Base-by-base conservation (phyloP, 2,113 vertebrate genomes). In the Xyrauchen texanus region DNA sequence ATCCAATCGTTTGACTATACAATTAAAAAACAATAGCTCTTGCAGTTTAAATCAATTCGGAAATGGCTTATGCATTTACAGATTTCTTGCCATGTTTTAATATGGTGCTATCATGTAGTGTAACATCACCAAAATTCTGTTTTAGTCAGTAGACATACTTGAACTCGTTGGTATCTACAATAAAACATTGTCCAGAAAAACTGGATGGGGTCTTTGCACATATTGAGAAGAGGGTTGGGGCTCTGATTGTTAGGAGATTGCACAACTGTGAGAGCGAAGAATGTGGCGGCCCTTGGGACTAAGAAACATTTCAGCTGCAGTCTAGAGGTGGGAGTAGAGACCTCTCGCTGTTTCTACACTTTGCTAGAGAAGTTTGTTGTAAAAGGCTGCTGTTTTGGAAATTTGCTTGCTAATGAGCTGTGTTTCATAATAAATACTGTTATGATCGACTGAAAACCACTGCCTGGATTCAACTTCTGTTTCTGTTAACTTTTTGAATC, bases 241-340 rank as follows among this genome's bases (percentile, higher is more conserved):
- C 85, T 69, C 77, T 82, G 87, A 91, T 90, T 34, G 21, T 34
- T 34, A 34, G 21, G 21, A 34, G 21, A 34, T 34, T 92, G 89
- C 91, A 89, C 88, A 91, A 92, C 85, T 87, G 85, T 84, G 86
- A 85, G 83, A 82, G 84, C 21, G 62, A 92, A 85, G 91, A 91
- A 93, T 93, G 90, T 79, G 80, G 79, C 61, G 82, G 83, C 88
- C 86, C 88, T 85, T 82, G 88, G 88, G 89, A 90, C 87, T 81
- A 71, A 87, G 78, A 88, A 87, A 89, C 84, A 90, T 91, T 88
- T 91, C 79, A 87, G 85, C 86, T 89, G 81, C 84, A 91, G 85
- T 83, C 85, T 69, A 85, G 84, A 78, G 82, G 85, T 85, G 73
- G 68, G 67, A 87, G 75, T 52, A 52, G 80, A 44, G 67, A 65